Percentiles rank a stretch among this genome's conserved stretches.
Evolutionary conservation across 2,113 vertebrate genomes (phyloP).

Genomic region (Nibea coibor): DNA sequence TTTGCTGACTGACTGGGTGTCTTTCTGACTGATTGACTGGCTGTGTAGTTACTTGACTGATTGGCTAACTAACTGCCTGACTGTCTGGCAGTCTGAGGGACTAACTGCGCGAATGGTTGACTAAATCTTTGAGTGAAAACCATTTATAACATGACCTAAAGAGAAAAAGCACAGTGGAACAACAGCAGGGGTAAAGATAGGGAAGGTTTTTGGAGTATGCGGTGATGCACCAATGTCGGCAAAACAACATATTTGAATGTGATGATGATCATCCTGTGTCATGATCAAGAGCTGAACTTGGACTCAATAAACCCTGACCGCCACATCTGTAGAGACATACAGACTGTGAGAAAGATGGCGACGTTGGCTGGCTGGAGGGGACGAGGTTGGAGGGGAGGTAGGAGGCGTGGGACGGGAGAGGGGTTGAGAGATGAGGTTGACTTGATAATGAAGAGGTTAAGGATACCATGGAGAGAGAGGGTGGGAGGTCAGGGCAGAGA

Average conservation of each 20-base stretch:
- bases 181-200: constrained; percentile 10
- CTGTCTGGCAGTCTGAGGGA: constrained; percentile 34
- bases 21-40: constrained; percentile 82
- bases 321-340: background rate
- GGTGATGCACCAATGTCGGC: background rate
- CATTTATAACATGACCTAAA: constrained; percentile 37
- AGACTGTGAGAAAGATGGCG: constrained; percentile 25
- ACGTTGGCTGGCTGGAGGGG: background rate
- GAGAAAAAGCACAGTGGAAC: constrained; percentile 4
- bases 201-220: background rate
- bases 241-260: background rate
- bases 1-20: constrained; percentile 93
- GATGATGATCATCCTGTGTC: background rate
- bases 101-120: constrained; percentile 41
- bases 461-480: constrained; percentile 64
- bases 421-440: constrained; percentile 67
- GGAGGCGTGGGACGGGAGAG: constrained; percentile 22
- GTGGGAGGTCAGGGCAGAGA: constrained; percentile 60
- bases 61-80: constrained; percentile 49
- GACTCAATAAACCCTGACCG: background rate
- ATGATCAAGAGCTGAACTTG: constrained; percentile 3
- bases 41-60: constrained; percentile 62
- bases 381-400: constrained; percentile 6
- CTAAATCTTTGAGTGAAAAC: constrained; percentile 48
- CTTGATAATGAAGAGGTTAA: constrained; percentile 76